Base-by-base conservation (phyloP, 2,797 vertebrate species). In the Danio albolineatus region DNA sequence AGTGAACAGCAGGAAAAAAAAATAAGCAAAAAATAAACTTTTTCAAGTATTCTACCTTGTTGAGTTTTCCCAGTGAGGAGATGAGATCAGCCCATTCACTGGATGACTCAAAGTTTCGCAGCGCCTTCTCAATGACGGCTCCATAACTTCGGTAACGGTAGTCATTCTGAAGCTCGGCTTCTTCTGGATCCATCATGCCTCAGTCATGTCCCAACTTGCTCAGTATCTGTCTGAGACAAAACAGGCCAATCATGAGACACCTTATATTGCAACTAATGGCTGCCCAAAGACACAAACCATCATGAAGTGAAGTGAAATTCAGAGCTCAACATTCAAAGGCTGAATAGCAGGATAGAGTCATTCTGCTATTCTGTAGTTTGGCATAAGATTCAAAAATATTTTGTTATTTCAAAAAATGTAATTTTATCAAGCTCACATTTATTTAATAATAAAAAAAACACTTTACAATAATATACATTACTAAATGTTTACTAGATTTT, bases 41-140 rank as follows among this genome's bases (percentile, higher is more conserved):
- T 51, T 51, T 10, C 12, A 10, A 14, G 14, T 13, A 7, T 21
- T 75, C 39, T 92, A 99, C 98, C 97, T 99, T 99, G 83, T 97
- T 99, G 87, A 99, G 97, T 84, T 99, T 99, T 67, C 98, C 98
- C 76, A 99, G 93, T 3, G 96, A 99, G 39, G 98, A 99, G 85
- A 99, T 99, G 46, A 99, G 97, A 87, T 99, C 98, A 0, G 98
- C 98, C 98, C 98, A 99, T 88, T 99, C 98, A 7, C 94, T 99
- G 0, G 97, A 99, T 1, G 98, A 99, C 85, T 99, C 98, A 79
- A 99, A 99, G 91, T 97, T 99, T 73, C 97, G 94, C 83, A 99
- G 89, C 6, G 98, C 98, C 90, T 99, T 99, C 88, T 99, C 98
- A 46, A 99, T 98, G 5, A 95, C 95, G 0, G 96, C 93, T 0